Evolutionary conservation across 2,113 vertebrate species (phyloP).

Genomic region (Callionymus lyra): DNA sequence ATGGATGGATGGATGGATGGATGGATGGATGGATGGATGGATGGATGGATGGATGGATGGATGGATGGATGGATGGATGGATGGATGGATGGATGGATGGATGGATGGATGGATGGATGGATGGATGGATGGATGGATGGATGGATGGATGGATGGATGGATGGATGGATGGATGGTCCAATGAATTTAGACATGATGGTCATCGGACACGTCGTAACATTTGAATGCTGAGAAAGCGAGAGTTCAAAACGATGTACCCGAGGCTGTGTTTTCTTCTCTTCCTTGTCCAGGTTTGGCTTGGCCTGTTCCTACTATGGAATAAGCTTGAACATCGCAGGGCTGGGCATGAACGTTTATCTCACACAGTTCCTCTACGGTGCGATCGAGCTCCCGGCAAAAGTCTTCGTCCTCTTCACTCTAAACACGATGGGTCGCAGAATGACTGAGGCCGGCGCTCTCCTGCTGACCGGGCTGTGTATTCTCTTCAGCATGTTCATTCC

Average conservation of each 20-base stretch:
- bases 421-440: slow-evolving; percentile 32
- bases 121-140: no score
- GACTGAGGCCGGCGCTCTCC: slow-evolving; percentile 11
- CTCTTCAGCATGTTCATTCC: slow-evolving; percentile 30
- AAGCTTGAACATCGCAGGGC: slow-evolving; percentile 47
- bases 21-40: no score
- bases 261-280: background rate
- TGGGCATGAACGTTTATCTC: slow-evolving; percentile 55
- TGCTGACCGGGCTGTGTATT: slow-evolving; percentile 34
- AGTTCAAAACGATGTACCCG: background rate
- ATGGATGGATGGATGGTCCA: no score
- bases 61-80: no score
- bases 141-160: no score
- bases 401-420: slow-evolving; percentile 21
- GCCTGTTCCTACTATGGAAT: slow-evolving; percentile 56
- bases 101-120: no score
- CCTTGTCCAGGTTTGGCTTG: slow-evolving; percentile 30
- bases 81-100: no score
- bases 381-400: slow-evolving; percentile 54
- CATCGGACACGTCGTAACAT: no score
- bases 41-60: no score
- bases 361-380: slow-evolving; percentile 57
- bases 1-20: no score
- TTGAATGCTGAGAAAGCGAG: no score
- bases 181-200: no score